These are phyloP conservation scores for Antheraea mylitta DNA, from an alignment of 1,140 invertebrate species.

Conservation along the genomic window DNA sequence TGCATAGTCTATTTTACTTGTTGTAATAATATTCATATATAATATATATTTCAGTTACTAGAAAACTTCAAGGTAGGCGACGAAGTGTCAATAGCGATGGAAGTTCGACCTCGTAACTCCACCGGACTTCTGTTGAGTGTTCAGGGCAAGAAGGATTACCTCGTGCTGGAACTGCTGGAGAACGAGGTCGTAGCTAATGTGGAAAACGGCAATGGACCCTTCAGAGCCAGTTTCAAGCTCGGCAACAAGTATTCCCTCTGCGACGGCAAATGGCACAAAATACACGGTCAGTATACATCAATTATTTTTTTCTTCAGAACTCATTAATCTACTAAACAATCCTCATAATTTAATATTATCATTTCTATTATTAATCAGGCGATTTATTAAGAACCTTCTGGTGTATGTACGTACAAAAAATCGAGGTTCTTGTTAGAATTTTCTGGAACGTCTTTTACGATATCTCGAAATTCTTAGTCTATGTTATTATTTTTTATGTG, in stretches of 20 bases:
- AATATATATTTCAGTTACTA: conserved; percentile 64
- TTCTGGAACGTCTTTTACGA: too few relatives aligned
- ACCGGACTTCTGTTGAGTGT: conserved; percentile 91
- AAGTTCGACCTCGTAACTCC: conserved; percentile 92
- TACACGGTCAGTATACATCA: conserved; percentile 84
- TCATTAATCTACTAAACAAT: too few relatives aligned
- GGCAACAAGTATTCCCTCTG: conserved; percentile 87
- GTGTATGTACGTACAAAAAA: too few relatives aligned
- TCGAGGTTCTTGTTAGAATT: too few relatives aligned
- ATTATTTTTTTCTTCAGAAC: too few relatives aligned
- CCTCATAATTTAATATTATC: too few relatives aligned
- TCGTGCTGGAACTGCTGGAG: conserved; percentile 93
- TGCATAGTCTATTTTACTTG: too few relatives aligned
- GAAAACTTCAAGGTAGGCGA: conserved; percentile 89
- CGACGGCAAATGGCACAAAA: conserved; percentile 96
- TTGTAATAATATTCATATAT: not conserved
- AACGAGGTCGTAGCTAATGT: conserved; percentile 90
- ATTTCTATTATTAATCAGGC: too few relatives aligned
- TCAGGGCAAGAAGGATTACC: conserved; percentile 88
- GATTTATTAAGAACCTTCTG: too few relatives aligned
- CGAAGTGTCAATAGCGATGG: conserved; percentile 89
- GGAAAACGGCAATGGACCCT: conserved; percentile 90
- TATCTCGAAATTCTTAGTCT: too few relatives aligned
- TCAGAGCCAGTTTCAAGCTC: conserved; percentile 86
- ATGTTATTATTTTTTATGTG: too few relatives aligned